These are phyloP conservation scores for Coracias cyanogaster DNA, from an alignment of 2,797 vertebrate species.

Conservation along the genomic window DNA sequence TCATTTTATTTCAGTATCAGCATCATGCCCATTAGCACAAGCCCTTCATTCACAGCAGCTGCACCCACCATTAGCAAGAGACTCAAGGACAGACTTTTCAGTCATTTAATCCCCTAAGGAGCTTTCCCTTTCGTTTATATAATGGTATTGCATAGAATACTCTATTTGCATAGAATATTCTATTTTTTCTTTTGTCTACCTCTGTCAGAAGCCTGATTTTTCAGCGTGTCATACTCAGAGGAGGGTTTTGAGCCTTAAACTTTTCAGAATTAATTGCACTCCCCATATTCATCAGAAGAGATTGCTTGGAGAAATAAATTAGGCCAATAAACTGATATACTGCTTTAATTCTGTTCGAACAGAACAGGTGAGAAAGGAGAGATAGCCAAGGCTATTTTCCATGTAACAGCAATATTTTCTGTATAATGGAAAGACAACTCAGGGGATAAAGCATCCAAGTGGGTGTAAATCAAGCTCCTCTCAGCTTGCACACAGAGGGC, in stretches of 20 bases:
- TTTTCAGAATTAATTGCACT: background rate
- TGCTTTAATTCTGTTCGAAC: background rate
- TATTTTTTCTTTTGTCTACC: background rate
- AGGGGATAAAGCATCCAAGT: background rate
- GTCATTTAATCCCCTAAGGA: fast-evolving
- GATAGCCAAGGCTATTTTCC: background rate
- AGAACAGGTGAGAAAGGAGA: background rate
- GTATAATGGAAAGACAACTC: background rate
- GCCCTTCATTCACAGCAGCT: background rate
- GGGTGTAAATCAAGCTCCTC: background rate
- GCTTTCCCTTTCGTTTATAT: background rate
- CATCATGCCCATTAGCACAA: background rate
- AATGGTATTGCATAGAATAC: fast-evolving
- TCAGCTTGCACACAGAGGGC: background rate
- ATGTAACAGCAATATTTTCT: background rate
- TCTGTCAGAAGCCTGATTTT: background rate
- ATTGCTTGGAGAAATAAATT: background rate
- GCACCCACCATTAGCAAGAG: background rate
- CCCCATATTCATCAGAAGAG: background rate
- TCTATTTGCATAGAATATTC: background rate
- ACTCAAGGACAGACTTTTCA: background rate
- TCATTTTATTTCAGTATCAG: background rate
- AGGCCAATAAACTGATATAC: background rate
- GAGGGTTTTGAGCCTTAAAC: background rate
- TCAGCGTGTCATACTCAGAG: background rate